Percentiles rank a stretch among this genome's conserved stretches.
Conservation (phyloP, 2,797 vertebrate genomes). For the Carcharodon carcharias region DNA sequence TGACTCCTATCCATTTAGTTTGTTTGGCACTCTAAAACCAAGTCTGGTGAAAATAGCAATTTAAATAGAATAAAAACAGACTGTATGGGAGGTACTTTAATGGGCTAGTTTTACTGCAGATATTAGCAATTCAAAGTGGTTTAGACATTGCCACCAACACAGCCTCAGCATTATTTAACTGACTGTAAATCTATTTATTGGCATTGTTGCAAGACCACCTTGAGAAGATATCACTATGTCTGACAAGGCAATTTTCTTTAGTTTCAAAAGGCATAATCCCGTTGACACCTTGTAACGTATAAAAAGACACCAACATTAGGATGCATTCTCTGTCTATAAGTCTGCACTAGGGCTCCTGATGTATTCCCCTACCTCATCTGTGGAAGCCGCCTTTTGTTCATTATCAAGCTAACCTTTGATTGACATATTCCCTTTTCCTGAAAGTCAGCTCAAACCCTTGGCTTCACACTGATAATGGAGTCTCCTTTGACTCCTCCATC, state of each 20-base stretch:
- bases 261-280: background rate
- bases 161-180: constrained; percentile 3
- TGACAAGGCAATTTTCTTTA: background rate
- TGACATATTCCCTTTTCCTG: background rate
- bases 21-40: background rate
- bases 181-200: background rate
- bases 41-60: background rate
- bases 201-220: background rate
- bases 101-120: background rate
- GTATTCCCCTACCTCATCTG: background rate
- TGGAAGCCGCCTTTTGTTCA: background rate
- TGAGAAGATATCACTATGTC: background rate
- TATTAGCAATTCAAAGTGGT: background rate
- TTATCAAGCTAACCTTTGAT: constrained; percentile 27
- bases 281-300: background rate
- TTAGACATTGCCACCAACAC: background rate
- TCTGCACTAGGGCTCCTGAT: background rate
- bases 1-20: background rate
- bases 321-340: background rate
- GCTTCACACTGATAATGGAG: background rate
- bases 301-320: background rate
- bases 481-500: background rate
- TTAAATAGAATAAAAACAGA: background rate
- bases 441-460: background rate
- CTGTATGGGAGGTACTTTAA: background rate